phyloP scores from a whole-genome alignment of 2,113 vertebrate species.

The Micronycteris hirsuta region DNA sequence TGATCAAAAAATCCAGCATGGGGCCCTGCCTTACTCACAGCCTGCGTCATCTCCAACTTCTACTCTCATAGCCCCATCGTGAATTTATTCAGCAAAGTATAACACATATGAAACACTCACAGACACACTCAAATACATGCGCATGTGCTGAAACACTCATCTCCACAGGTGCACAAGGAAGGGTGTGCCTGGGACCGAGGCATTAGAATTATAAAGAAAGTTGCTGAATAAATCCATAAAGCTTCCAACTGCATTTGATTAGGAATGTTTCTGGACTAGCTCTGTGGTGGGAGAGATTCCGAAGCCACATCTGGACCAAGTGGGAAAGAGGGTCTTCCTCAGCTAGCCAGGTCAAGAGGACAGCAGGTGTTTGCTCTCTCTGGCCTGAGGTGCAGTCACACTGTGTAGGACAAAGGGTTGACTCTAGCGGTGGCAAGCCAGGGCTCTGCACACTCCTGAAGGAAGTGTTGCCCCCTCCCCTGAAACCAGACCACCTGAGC shows the following conservation, averaged over 20 bases:
- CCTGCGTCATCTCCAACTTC: not conserved
- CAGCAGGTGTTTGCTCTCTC: not conserved
- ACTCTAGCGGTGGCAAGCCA: accelerated
- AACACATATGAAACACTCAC: not conserved
- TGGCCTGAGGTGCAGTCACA: not conserved
- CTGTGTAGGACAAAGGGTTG: not conserved
- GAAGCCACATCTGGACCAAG: not conserved
- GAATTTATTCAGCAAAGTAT: not conserved
- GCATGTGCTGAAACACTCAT: not conserved
- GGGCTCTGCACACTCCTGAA: not conserved
- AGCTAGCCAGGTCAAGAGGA: not conserved
- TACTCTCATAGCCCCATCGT: not conserved
- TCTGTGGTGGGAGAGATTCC: not conserved
- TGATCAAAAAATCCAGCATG: not conserved
- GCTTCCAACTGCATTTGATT: not conserved
- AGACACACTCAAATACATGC: not conserved
- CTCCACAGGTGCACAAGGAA: not conserved
- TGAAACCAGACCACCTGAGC: not conserved
- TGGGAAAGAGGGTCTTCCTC: not conserved
- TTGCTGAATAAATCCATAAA: no score
- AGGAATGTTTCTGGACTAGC: not conserved
- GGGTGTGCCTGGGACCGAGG: no score
- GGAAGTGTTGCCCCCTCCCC: not conserved
- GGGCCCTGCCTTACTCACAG: not conserved
- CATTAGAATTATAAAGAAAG: not conserved